These are phyloP conservation scores for Hippocampus comes DNA, from an alignment of 2,113 vertebrate species.

Conservation along the genomic window DNA sequence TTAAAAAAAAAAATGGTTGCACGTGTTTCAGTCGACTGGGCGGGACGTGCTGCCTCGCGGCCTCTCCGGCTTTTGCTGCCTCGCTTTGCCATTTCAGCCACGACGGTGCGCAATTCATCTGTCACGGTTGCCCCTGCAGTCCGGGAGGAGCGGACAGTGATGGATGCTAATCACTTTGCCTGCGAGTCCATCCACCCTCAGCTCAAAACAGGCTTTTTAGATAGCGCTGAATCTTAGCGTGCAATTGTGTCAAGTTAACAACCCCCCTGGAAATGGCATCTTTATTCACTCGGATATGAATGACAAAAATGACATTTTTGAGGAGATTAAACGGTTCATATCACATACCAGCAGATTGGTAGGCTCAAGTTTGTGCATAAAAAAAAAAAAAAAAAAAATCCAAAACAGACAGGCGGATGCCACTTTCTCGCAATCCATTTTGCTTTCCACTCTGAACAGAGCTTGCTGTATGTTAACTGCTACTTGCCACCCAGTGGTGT, in stretches of 20 bases:
- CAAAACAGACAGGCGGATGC: background rate
- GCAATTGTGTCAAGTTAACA: background rate
- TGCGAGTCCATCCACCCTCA: constrained; percentile 22
- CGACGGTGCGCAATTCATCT: constrained; percentile 51
- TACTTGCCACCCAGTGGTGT: constrained; percentile 6
- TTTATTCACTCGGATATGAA: constrained; percentile 1
- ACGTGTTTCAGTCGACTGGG: constrained; percentile 1
- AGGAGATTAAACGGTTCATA: background rate
- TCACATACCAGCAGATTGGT: too few relatives aligned
- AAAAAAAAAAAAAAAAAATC: background rate
- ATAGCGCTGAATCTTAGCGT: constrained; percentile 6
- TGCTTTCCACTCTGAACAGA: background rate
- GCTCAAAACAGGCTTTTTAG: constrained; percentile 22
- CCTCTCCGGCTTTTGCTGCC: constrained; percentile 19
- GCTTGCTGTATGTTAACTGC: background rate
- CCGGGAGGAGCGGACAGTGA: constrained; percentile 54
- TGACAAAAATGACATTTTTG: background rate
- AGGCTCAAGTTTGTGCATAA: background rate
- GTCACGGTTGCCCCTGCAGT: constrained; percentile 44
- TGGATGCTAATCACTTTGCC: constrained; percentile 66
- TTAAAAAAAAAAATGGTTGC: constrained; percentile 28
- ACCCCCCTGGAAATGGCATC: background rate
- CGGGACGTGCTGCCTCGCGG: constrained; percentile 4
- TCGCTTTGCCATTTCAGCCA: constrained; percentile 35
- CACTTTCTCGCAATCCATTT: background rate